Base-by-base conservation (phyloP, 2,888 invertebrate genomes). In the Neoitamus cyanurus region DNA sequence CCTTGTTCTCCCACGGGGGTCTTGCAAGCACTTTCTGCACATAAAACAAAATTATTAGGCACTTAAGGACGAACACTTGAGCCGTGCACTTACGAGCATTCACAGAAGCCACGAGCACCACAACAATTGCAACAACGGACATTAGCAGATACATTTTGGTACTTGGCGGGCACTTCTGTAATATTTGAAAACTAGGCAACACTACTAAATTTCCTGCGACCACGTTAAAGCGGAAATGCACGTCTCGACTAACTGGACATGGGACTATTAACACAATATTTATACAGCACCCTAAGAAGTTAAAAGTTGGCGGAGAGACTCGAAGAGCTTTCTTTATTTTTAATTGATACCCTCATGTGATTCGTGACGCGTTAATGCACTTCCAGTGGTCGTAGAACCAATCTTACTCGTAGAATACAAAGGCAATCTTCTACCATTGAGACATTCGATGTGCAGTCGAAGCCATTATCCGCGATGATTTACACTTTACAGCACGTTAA, bases 1-100 rank as follows among this genome's bases (percentile, higher is more conserved):
- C 85, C 86, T 36, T 34, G n/a, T 70, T 84, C 80, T 37, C 58
- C 20, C 28, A 42, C 34, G 20, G 86, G 84, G 20, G 86, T 86
- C 77, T 5, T 80, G 48, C 86, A 86, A 30, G 28, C 20, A 84
- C 31, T 48, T 28, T 78, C 78, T 78, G 30, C 3, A 46, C 46
- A 30, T 34, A 7, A 34, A 34, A 34, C 34, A 34, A 46, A 42
- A 70, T 13, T 28, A 70, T 3, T 3, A 7, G 25, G 5, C 2
- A 70, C n/a, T 20, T 42, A 36, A 78, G 7, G 7, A 34, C 34
- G 7, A 42, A 25, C 77, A 77, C 77, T 6, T 77, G 15, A 37
- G 11, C 37, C 11, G 37, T 25, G 9, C 78, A 78, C 78, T 78
- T 78, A 78, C 78, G 78, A 46, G 78, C 13, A 48, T 78, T 48